Evolutionary conservation across 2,797 vertebrate species (phyloP), one percentile per base, ranked within the genome.

Genomic region (Galaxias olidus): DNA sequence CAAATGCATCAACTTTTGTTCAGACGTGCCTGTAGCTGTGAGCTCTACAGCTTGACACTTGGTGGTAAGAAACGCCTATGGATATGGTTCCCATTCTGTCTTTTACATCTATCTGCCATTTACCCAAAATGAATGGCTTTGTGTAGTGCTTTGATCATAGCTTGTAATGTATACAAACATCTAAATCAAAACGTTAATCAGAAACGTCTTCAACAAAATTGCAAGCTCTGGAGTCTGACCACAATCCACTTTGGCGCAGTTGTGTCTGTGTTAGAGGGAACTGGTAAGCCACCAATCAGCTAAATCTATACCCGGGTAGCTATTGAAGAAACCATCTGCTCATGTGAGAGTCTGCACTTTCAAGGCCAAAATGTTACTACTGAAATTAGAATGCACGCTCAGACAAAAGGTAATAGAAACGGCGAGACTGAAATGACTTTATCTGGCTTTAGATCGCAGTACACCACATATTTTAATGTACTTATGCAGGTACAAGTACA

Each of bases 241-340:
- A 73, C 81, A 81, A 80, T 73, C 79, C 76, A 73, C 76, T 79
- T 76, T 59, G 65, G 63, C 66, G 41, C 61, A 68, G 63, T 53
- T 72, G 74, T 71, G 76, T 75, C 69, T 72, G 61, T 72, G 57
- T 77, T 71, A 55, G 43, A 69, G 75, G 76, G 73, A 78, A 69
- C 18, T 49, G 68, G 68, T 68, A 84, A 84, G 79, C 83, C 84
- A 63, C 83, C 83, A 76, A 81, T 78, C 73, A 75, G 80, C 76
- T 75, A 20, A 50, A 56, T 59, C 69, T 67, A 77, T 77, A 81
- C 68, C 60, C 63, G 63, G 74, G 66, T 48, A 79, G 69, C 65
- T 72, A 81, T 79, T 66, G 74, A 80, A 84, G 84, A 73, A 30
- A 68, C 70, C 78, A 81, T 81, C 78, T 82, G 76, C 74, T 81